Conservation (phyloP, 2,797 vertebrate genomes). For the Parauchenoglanis ngamensis region DNA sequence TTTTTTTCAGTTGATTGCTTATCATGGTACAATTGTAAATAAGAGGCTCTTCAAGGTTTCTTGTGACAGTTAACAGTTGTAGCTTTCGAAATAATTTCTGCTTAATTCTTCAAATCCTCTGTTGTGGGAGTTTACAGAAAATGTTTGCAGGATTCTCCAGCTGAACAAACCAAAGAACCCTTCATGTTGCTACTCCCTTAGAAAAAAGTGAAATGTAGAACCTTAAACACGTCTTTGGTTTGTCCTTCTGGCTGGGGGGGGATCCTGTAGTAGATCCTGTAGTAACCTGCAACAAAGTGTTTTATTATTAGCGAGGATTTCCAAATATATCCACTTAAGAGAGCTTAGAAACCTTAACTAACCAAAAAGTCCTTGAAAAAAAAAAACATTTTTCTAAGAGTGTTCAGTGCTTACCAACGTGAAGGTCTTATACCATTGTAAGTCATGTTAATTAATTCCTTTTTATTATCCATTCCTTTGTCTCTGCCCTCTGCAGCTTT, state of each 20-base stretch:
- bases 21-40: neutral
- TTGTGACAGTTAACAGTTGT: neutral
- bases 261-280: neutral
- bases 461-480: neutral
- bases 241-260: neutral
- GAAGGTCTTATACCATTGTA: neutral
- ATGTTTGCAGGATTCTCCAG: neutral
- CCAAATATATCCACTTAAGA: neutral
- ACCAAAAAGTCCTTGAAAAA: neutral
- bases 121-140: neutral
- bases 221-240: neutral
- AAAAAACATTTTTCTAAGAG: neutral
- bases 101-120: neutral
- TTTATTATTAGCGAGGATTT: neutral
- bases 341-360: neutral
- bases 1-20: neutral
- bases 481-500: constrained; percentile 74
- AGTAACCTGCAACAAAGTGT: neutral
- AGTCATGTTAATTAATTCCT: constrained; percentile 8
- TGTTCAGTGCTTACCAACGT: neutral
- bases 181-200: neutral
- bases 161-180: neutral
- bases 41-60: too few species aligned
- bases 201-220: neutral
- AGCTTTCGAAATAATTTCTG: neutral